These are phyloP conservation scores for Acanthurus tractus DNA, from an alignment of 2,797 vertebrate species.

Conservation along the genomic window DNA sequence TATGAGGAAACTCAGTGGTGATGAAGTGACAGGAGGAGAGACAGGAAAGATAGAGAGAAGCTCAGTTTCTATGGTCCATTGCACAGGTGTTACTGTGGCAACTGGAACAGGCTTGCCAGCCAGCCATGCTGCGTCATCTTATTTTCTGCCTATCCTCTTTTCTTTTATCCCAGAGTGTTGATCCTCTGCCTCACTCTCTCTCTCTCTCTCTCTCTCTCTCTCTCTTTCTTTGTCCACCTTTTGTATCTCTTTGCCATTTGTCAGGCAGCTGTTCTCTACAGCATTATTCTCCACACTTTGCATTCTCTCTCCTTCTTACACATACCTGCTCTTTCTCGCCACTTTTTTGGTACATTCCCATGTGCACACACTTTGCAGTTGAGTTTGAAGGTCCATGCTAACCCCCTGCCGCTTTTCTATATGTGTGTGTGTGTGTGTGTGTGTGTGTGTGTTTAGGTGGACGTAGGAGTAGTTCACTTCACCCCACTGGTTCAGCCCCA, in stretches of 20 bases:
- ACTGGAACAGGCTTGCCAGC: conserved; percentile 79
- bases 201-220: conserved; percentile 22
- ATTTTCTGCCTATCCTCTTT: conserved; percentile 55
- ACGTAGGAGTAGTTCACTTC: conserved; percentile 94
- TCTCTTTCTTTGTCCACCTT: conserved; percentile 40
- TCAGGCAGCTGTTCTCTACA: conserved; percentile 42
- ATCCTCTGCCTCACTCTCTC: conserved; percentile 17
- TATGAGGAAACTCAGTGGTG: conserved; percentile 50
- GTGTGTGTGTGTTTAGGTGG: conserved; percentile 86
- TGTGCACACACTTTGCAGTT: conserved; percentile 10
- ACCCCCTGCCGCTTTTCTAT: conserved; percentile 36
- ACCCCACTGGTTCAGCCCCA: conserved; percentile 90
- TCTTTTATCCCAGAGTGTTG: conserved; percentile 63
- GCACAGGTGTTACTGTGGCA: conserved; percentile 90
- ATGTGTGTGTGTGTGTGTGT: conserved; percentile 36
- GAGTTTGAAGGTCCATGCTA: conserved; percentile 27
- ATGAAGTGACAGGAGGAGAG: conserved; percentile 48
- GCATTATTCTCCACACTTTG: conserved; percentile 13
- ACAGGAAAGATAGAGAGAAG: conserved; percentile 52
- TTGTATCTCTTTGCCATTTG: conserved; percentile 44
- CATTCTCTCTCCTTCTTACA: conserved; percentile 22
- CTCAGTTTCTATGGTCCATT: conserved; percentile 79
- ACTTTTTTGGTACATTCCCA: conserved; percentile 12
- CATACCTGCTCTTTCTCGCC: conserved; percentile 19
- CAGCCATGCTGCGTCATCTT: conserved; percentile 81